Evolutionary conservation across 2,888 invertebrate species (phyloP).

Genomic region (Dicyrtomina minuta): DNA sequence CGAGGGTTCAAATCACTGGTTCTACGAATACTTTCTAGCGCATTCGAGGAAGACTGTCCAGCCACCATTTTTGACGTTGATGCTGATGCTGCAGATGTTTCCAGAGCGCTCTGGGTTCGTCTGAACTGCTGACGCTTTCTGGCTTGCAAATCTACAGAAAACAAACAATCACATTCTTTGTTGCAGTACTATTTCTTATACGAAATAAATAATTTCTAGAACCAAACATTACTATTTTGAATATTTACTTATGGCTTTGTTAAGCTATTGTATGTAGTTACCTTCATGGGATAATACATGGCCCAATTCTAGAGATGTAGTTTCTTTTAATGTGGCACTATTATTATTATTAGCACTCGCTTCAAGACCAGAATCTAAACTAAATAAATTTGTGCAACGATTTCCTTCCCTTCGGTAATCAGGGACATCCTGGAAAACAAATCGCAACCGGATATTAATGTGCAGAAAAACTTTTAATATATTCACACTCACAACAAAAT

Average conservation of each 20-base stretch:
- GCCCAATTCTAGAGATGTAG: conserved; percentile 64
- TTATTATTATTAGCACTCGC: conserved; percentile 36
- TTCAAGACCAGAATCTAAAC: conserved; percentile 51
- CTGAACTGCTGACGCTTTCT: conserved; percentile 49
- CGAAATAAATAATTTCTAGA: no score
- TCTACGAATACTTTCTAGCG: not conserved
- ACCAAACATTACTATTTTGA: no score
- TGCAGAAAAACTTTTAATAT: not conserved
- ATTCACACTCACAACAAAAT: no score
- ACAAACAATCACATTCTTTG: no score
- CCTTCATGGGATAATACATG: conserved; percentile 55
- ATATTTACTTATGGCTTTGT: no score
- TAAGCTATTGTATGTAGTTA: no score
- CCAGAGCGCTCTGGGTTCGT: conserved; percentile 56
- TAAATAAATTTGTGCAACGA: conserved; percentile 46
- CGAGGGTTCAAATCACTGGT: not conserved
- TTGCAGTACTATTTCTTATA: not conserved
- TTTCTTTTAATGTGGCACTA: conserved; percentile 58
- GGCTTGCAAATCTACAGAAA: no score
- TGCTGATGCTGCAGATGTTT: conserved; percentile 50
- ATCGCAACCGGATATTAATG: no score
- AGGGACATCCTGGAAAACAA: conserved; percentile 25
- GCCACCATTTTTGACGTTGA: not conserved
- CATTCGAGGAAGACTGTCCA: not conserved
- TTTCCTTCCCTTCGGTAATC: conserved; percentile 25